A percentile compares a stretch with the other conserved stretches of the same genome.
Conservation (phyloP, 1,140 invertebrate species). For the Phthorimaea operculella region DNA sequence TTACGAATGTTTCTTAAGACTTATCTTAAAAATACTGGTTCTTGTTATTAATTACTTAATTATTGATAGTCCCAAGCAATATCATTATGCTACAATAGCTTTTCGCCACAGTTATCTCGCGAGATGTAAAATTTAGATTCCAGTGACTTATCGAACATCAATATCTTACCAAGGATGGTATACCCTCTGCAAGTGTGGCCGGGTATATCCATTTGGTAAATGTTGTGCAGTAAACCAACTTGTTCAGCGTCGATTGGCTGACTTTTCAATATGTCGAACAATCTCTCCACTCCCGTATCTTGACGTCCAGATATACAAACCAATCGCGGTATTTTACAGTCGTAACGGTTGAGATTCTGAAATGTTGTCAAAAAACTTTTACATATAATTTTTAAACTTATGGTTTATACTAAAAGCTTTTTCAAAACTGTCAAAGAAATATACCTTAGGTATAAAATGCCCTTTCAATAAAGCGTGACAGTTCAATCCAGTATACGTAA, state of each 20-base stretch:
- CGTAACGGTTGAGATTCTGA: not conserved
- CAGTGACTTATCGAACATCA: no score
- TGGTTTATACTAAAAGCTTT: no score
- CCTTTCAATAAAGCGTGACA: constrained; percentile 86
- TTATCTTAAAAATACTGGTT: no score
- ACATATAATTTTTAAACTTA: no score
- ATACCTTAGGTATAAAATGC: constrained; percentile 29
- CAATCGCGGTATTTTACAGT: not conserved
- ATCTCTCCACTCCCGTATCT: not conserved
- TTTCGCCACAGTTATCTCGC: no score
- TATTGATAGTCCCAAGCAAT: no score
- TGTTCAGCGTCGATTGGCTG: not conserved
- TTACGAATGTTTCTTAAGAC: no score
- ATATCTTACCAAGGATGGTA: not conserved
- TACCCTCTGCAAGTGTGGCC: constrained; percentile 2
- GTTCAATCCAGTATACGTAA: constrained; percentile 95
- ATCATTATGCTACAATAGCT: no score
- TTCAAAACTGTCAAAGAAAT: no score
- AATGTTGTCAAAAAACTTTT: not conserved
- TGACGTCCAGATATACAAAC: not conserved
- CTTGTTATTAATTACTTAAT: no score
- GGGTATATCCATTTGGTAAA: not conserved
- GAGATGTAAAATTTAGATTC: no score
- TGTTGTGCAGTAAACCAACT: constrained; percentile 1
- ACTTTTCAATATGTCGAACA: not conserved